Base-by-base conservation (phyloP, 2,113 vertebrate genomes). In the Zingel zingel region DNA sequence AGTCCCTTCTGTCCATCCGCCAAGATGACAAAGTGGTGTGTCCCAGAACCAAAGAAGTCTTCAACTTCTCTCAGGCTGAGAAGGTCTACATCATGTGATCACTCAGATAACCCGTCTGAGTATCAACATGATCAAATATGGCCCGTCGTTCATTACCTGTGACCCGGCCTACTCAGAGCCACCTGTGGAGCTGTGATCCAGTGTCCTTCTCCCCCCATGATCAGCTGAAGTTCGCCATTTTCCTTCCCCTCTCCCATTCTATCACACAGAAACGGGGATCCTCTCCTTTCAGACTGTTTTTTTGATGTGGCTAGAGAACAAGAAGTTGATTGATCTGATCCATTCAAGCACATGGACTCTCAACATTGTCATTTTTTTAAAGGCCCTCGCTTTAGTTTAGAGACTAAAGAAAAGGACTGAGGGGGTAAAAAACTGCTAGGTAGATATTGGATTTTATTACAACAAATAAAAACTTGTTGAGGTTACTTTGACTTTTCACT, bases 11-110 rank as follows among this genome's bases (percentile, higher is more conserved):
- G 90, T 99, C 98, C 80, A 99, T 99, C 94, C 98, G 98, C 87
- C 98, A 99, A 95, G 98, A 99, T 81, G 98, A 99, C 94, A 99
- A 99, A 96, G 97, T 99, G 71, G 90, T 99, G 82, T 99, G 98
- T 94, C 98, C 98, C 72, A 96, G 98, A 98, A 99, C 98, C 98
- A 99, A 99, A 99, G 98, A 99, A 93, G 97, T 99, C 93, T 99
- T 99, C 96, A 99, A 96, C 96, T 99, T 99, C 96, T 99, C 98
- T 93, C 98, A 99, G 95, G 98, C 98, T 81, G 98, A 99, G 96
- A 99, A 99, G 87, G 98, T 99, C 85, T 99, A 99, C 94, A 99
- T 99, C 94, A 99, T 99, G 98, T 99, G 97, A 96, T 95, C 84
- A 67, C 69, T 48, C 78, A 27, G 76, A 81, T 54, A 51, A n/a